A percentile compares a stretch with the other conserved stretches of the same genome.
Evolutionary conservation across 2,888 invertebrate species (phyloP).

Genomic region (Thysanoteuthis rhombus): DNA sequence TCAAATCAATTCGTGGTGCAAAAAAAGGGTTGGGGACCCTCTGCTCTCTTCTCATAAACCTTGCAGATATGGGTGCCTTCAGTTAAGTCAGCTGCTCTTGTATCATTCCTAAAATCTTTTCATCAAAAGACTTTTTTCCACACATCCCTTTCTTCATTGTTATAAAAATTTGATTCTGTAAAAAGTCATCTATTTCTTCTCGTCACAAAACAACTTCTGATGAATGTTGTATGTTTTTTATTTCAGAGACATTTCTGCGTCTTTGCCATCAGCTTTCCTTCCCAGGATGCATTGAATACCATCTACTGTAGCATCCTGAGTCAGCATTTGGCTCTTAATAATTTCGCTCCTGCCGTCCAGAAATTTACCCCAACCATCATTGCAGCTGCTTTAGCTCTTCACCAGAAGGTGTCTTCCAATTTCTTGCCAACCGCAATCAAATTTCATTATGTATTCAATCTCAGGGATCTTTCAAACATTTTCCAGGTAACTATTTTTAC

Average conservation of each 20-base stretch:
- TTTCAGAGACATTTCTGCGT: constrained; percentile 69
- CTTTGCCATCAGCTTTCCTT: constrained; percentile 79
- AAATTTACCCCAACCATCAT: constrained; percentile 81
- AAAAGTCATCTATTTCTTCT: neutral
- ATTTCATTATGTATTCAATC: constrained; percentile 95
- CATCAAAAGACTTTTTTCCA: neutral
- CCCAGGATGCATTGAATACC: constrained; percentile 81
- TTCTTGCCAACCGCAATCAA: constrained; percentile 95
- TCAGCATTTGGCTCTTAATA: constrained; percentile 75
- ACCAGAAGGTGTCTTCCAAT: constrained; percentile 85
- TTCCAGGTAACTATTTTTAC: constrained; percentile 78
- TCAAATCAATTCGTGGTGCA: too few species aligned
- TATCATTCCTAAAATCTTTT: too few species aligned
- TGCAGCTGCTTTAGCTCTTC: constrained; percentile 83
- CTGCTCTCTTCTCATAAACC: too few species aligned
- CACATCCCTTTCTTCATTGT: neutral
- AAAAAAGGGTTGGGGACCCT: too few species aligned
- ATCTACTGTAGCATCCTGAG: constrained; percentile 88
- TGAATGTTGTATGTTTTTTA: constrained; percentile 22
- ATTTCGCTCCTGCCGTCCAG: constrained; percentile 78
- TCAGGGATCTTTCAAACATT: constrained; percentile 92
- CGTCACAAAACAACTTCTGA: neutral
- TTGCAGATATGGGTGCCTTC: too few species aligned
- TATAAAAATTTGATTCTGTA: too few species aligned
- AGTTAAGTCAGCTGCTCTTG: too few species aligned